These are phyloP conservation scores for Melitaea athalia DNA, from an alignment of 2,888 invertebrate genomes.

Conservation along the genomic window DNA sequence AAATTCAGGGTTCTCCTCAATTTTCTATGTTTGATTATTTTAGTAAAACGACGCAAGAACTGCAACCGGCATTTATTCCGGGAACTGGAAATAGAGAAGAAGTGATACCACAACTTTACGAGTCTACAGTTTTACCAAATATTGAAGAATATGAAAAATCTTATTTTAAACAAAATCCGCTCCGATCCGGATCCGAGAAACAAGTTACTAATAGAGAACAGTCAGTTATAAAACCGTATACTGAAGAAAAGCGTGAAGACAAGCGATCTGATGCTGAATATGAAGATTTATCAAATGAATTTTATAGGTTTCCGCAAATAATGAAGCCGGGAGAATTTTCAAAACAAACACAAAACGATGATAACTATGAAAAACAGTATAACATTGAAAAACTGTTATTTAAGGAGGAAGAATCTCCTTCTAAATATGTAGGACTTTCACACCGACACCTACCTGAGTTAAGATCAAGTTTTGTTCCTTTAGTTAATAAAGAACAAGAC, in stretches of 20 bases:
- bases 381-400: background rate
- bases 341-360: conserved; percentile 38
- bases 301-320: conserved; percentile 27
- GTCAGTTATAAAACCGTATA: background rate
- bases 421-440: conserved; percentile 24
- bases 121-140: conserved; percentile 19
- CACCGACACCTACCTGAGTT: conserved; percentile 4
- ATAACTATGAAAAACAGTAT: conserved; percentile 44
- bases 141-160: conserved; percentile 22
- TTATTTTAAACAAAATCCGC: conserved; percentile 3
- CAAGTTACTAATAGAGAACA: conserved; percentile 1
- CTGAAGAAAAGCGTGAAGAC: background rate
- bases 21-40: conserved; percentile 72
- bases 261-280: conserved; percentile 1
- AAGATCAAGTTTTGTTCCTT: conserved; percentile 5
- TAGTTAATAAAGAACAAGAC: conserved; percentile 23
- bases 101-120: conserved; percentile 47
- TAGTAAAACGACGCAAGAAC: conserved; percentile 69
- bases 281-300: conserved; percentile 14
- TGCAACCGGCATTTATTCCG: conserved; percentile 61
- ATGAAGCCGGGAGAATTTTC: conserved; percentile 23
- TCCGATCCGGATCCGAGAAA: background rate
- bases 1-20: conserved; percentile 59
- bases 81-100: conserved; percentile 59
- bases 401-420: conserved; percentile 41